Evolutionary conservation across 2,113 vertebrate species (phyloP), one percentile per base, ranked within the genome.

Genomic region (Aepyceros melampus): DNA sequence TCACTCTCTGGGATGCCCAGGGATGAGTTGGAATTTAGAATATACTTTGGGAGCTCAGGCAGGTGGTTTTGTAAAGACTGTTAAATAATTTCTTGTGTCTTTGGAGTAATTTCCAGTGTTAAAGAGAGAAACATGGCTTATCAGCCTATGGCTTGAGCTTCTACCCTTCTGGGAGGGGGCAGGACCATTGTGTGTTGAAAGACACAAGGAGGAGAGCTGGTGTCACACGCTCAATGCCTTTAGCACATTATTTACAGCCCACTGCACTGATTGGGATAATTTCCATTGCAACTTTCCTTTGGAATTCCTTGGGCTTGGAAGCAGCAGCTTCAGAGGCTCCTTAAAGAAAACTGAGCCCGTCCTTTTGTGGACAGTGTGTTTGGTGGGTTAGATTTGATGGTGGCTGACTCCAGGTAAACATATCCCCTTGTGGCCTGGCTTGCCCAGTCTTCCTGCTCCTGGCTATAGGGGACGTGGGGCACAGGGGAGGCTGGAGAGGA

Each of bases 281-380:
- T 98, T 93, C 98, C 96, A 94, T 88, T 94, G 98, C 84, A 91
- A 36, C 94, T 96, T 89, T 86, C 89, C 91, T 96, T 71, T 94
- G 97, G 97, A 96, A 97, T 97, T 89, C 64, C 87, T 92, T 0
- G 0, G 87, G 90, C n/a, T 96, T 89, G 56, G 85, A 83, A 87
- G 94, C 16, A 84, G 89, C 76, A 82, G 78, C 91, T 95, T 94
- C 92, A 49, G 47, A 93, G 85, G 33, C 85, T 90, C 82, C 45
- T 74, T 96, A 88, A 88, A 96, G 94, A 92, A 97, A 96, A 81
- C 86, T 1, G 79, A 95, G 71, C 79, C 82, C 36, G 88, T 87
- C 90, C 94, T 91, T 88, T 85, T 29, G 71, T 51, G 81, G 84
- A 71, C 74, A 60, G 45, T 71, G 60, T 76, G 67, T 89, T 91